phyloP scores from a whole-genome alignment of 2,888 invertebrate species.

The Chrysolina americana region DNA sequence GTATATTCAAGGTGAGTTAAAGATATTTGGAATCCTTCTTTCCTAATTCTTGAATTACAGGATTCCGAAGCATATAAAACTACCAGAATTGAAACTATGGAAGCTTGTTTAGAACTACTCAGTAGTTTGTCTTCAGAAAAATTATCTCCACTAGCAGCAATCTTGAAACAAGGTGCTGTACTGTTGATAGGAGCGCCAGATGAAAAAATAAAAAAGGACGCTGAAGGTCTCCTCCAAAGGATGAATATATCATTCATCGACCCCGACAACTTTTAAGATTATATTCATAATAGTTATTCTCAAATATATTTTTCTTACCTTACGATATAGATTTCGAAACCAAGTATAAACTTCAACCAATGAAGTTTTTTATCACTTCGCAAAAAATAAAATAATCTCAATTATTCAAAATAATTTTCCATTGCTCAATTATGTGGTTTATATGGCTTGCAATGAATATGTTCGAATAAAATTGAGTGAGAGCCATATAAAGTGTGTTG shows the following conservation, averaged over 20 bases:
- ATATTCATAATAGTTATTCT: conserved; percentile 1
- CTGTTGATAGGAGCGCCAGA: conserved; percentile 66
- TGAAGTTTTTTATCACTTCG: too few relatives aligned
- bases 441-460: too few relatives aligned
- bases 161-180: conserved; percentile 67
- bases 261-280: conserved; percentile 62
- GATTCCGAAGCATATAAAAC: conserved; percentile 89
- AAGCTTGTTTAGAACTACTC: conserved; percentile 85
- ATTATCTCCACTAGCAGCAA: conserved; percentile 65
- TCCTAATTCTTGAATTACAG: conserved; percentile 67
- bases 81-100: conserved; percentile 88
- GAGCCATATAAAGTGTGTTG: too few relatives aligned
- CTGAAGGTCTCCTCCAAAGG: conserved; percentile 65
- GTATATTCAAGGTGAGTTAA: conserved; percentile 83
- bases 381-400: too few relatives aligned
- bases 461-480: too few relatives aligned
- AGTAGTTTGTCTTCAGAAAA: conserved; percentile 66
- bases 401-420: too few relatives aligned
- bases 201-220: conserved; percentile 67
- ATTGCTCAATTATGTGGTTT: too few relatives aligned
- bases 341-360: too few relatives aligned
- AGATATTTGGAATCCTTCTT: conserved; percentile 9
- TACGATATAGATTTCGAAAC: not conserved
- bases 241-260: conserved; percentile 69
- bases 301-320: not conserved